Evolutionary conservation across 2,888 invertebrate species (phyloP).

Genomic region (Epirrhoe tristata): DNA sequence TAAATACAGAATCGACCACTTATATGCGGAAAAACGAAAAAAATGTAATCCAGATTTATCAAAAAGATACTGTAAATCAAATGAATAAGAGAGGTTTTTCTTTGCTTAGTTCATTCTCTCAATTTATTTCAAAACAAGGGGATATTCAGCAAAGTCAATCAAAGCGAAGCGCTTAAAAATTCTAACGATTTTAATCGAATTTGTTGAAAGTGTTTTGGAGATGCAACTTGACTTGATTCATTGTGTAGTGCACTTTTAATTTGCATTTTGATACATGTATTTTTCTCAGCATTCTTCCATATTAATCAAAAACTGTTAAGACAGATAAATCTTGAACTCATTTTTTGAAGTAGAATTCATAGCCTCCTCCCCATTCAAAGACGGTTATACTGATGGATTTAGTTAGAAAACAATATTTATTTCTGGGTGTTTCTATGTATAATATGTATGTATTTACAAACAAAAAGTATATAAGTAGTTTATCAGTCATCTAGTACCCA

Average conservation of each 20-base stretch:
- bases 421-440: too few relatives aligned
- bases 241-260: neutral
- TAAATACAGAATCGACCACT: conserved; percentile 74
- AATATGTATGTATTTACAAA: too few relatives aligned
- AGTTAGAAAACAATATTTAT: too few relatives aligned
- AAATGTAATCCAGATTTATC: conserved; percentile 42
- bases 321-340: too few relatives aligned
- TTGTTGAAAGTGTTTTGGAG: conserved; percentile 41
- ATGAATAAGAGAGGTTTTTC: conserved; percentile 45
- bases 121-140: conserved; percentile 59
- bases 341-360: too few relatives aligned
- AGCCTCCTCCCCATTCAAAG: too few relatives aligned
- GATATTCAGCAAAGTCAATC: conserved; percentile 64
- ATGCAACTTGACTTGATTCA: conserved; percentile 10
- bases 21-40: conserved; percentile 59
- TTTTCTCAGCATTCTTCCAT: too few relatives aligned
- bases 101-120: conserved; percentile 33
- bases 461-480: too few relatives aligned
- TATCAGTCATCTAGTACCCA: too few relatives aligned
- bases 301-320: too few relatives aligned
- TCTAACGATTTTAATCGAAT: conserved; percentile 49
- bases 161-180: conserved; percentile 53
- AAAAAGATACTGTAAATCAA: conserved; percentile 50
- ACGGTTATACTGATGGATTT: too few relatives aligned
- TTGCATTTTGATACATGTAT: neutral